Conservation (phyloP, 2,797 vertebrate genomes). For the Odontamblyopus lacepedii region DNA sequence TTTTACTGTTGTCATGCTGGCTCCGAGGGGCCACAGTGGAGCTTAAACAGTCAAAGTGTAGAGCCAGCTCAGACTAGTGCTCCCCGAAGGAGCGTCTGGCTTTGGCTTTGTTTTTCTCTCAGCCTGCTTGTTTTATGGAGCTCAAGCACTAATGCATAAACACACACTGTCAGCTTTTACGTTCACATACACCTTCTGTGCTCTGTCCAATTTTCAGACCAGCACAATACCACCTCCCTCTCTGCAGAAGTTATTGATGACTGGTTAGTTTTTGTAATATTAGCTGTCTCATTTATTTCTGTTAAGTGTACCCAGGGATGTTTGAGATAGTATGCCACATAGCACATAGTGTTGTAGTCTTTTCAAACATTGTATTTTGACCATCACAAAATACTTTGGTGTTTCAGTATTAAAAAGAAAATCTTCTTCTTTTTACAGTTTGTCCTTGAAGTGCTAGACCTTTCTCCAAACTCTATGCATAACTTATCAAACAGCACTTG, state of each 20-base stretch:
- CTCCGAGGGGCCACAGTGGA: constrained; percentile 48
- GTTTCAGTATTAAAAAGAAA: not conserved
- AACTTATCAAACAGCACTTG: not conserved
- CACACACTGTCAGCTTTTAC: constrained; percentile 7
- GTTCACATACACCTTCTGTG: not conserved
- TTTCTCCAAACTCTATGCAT: not conserved
- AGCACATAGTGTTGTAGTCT: not conserved
- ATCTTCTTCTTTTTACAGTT: not conserved
- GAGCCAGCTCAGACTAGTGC: constrained; percentile 37
- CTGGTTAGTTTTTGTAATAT: not conserved
- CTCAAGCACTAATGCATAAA: constrained; percentile 1
- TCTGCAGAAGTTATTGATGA: constrained; percentile 1
- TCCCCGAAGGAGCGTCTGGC: constrained; percentile 35
- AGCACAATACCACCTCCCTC: constrained; percentile 1
- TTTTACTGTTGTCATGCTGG: constrained; percentile 51
- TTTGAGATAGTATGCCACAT: not conserved
- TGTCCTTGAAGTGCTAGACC: not conserved
- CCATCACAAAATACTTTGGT: not conserved
- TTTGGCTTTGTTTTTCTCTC: constrained; percentile 20
- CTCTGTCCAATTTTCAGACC: constrained; percentile 2
- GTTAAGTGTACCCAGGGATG: not conserved
- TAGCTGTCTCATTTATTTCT: not conserved
- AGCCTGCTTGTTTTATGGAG: constrained; percentile 16
- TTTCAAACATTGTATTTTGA: not conserved
- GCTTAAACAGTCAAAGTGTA: constrained; percentile 38